Conservation (phyloP, 2,888 invertebrate species). For the Erebia ligea region DNA sequence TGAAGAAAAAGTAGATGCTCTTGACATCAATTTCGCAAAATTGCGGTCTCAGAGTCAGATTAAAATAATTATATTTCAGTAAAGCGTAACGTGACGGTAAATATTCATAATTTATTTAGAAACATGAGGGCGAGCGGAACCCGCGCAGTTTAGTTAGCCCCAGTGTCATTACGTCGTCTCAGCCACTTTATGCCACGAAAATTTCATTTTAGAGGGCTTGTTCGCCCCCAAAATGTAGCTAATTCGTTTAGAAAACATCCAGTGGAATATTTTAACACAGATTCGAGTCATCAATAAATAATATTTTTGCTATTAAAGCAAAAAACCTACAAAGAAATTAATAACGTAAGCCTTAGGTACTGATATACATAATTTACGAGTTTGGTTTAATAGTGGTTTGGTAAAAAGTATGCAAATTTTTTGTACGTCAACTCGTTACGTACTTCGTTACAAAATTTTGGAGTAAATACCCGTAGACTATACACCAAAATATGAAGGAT, state of each 20-base stretch:
- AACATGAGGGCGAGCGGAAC: conserved; percentile 67
- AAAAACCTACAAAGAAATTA: conserved; percentile 1
- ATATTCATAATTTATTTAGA: conserved; percentile 79
- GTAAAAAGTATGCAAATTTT: no score
- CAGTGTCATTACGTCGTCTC: conserved; percentile 62
- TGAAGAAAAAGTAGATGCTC: conserved; percentile 50
- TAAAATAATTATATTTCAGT: conserved; percentile 76
- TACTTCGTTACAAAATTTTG: no score
- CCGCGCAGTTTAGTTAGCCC: conserved; percentile 58
- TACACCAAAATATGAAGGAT: no score
- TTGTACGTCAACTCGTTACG: no score
- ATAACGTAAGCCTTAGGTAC: neutral
- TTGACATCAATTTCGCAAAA: conserved; percentile 69
- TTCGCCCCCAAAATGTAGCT: conserved; percentile 62
- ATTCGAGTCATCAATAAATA: conserved; percentile 21
- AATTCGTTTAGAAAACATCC: conserved; percentile 60
- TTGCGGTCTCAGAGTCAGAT: conserved; percentile 69
- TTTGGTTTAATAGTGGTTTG: no score
- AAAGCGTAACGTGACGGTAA: conserved; percentile 73
- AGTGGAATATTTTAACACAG: conserved; percentile 47
- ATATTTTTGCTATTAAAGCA: neutral
- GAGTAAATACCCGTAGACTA: no score
- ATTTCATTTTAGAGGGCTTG: conserved; percentile 69
- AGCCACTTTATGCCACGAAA: conserved; percentile 70
- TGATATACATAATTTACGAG: no score